Conservation (phyloP, 2,888 invertebrate species). For the Geotrupes spiniger region DNA sequence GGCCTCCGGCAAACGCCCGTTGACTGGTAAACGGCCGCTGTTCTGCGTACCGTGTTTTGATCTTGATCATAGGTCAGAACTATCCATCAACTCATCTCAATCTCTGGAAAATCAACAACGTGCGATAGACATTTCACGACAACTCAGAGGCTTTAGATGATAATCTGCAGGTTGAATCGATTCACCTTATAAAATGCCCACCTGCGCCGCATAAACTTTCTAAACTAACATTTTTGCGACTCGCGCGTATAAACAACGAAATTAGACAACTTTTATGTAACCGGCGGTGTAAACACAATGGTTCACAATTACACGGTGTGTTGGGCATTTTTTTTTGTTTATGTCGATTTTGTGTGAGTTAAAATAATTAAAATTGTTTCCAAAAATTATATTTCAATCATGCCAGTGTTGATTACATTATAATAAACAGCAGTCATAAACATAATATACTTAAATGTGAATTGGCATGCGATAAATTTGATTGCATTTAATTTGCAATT, state of each 20-base stretch:
- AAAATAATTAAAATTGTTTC: too few relatives aligned
- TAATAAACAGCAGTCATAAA: too few relatives aligned
- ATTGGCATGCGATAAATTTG: too few relatives aligned
- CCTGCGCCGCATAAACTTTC: slow-evolving; percentile 20
- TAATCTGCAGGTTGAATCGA: slow-evolving; percentile 34
- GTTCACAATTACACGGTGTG: too few relatives aligned
- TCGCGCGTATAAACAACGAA: not conserved
- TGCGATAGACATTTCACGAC: slow-evolving; percentile 35
- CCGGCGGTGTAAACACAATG: too few relatives aligned
- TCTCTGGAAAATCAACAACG: slow-evolving; percentile 29
- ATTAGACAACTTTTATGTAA: slow-evolving; percentile 5
- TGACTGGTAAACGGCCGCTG: not conserved
- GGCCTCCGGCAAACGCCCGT: not conserved
- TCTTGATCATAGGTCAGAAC: slow-evolving; percentile 7
- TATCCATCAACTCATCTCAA: slow-evolving; percentile 15
- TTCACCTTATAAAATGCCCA: slow-evolving; percentile 29
- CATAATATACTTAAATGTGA: too few relatives aligned
- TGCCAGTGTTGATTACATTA: too few relatives aligned
- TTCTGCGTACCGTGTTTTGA: not conserved
- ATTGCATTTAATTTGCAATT: too few relatives aligned
- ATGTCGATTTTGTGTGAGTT: too few relatives aligned
- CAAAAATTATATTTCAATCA: too few relatives aligned
- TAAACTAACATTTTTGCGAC: slow-evolving; percentile 2
- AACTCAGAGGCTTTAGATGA: slow-evolving; percentile 28
- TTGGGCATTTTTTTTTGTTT: too few relatives aligned